These are phyloP conservation scores for Spodoptera exigua DNA, from an alignment of 2,888 invertebrate species.

Conservation along the genomic window DNA sequence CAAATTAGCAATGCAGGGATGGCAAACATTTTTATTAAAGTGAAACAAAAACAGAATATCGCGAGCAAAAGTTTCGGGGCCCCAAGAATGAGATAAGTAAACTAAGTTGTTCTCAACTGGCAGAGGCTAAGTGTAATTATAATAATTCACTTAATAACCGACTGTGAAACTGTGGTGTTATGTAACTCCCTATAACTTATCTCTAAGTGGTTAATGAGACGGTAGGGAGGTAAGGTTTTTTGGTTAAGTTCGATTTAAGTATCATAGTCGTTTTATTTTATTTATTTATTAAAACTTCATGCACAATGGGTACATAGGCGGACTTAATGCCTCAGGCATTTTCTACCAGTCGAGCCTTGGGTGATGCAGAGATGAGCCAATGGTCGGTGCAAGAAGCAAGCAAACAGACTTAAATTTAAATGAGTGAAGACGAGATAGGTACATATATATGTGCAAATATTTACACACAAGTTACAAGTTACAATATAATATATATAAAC, in stretches of 20 bases:
- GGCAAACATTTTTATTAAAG: slow-evolving; percentile 58
- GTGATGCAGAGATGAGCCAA: no score
- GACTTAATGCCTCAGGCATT: no score
- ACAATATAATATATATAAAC: no score
- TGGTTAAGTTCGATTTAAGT: slow-evolving; percentile 1
- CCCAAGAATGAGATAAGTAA: slow-evolving; percentile 71
- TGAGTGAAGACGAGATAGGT: no score
- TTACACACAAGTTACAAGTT: no score
- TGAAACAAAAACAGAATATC: slow-evolving; percentile 61
- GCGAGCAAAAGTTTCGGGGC: slow-evolving; percentile 66
- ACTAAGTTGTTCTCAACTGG: slow-evolving; percentile 71
- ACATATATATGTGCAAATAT: no score
- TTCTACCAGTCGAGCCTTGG: no score
- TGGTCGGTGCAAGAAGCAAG: no score
- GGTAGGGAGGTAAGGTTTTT: slow-evolving; percentile 42
- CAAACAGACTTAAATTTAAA: no score
- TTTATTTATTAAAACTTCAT: no score
- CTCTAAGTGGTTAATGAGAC: slow-evolving; percentile 56
- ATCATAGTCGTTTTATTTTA: no score
- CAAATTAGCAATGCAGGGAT: slow-evolving; percentile 56
- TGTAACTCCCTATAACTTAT: slow-evolving; percentile 58
- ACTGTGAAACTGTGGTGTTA: slow-evolving; percentile 55
- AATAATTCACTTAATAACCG: slow-evolving; percentile 79
- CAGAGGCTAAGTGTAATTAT: slow-evolving; percentile 82
- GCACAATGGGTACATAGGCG: no score